Evolutionary conservation across 2,888 invertebrate genomes (phyloP).

Genomic region (Andrena minutula): DNA sequence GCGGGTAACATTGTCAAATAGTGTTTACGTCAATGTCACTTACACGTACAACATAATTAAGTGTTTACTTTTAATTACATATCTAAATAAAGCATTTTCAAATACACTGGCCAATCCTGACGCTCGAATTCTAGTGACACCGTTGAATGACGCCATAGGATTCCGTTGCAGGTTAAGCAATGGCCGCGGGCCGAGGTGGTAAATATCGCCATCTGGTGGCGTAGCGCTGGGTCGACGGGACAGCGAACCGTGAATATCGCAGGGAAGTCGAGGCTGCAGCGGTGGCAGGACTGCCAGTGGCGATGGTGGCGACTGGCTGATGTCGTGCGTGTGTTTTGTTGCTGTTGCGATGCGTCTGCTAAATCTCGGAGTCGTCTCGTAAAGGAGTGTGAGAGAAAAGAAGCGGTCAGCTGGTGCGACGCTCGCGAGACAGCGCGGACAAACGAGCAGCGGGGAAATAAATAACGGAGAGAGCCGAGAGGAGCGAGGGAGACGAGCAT

Average conservation of each 20-base stretch:
- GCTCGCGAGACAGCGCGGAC: constrained; percentile 26
- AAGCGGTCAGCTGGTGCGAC: constrained; percentile 64
- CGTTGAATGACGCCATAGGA: background rate
- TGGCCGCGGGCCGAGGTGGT: background rate
- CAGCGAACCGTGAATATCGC: background rate
- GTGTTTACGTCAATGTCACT: too few species aligned
- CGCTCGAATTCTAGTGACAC: background rate
- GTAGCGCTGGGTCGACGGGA: background rate
- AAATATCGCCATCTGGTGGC: constrained; percentile 40
- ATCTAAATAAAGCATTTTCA: too few species aligned
- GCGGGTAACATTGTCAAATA: too few species aligned
- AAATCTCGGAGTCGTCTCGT: constrained; percentile 64
- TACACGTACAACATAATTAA: too few species aligned
- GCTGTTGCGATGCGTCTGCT: constrained; percentile 71
- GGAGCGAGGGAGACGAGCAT: background rate
- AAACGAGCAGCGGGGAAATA: constrained; percentile 18
- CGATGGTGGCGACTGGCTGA: constrained; percentile 72
- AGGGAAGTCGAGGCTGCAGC: constrained; percentile 50
- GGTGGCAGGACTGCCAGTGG: constrained; percentile 71
- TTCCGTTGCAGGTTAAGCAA: background rate
- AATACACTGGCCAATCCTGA: background rate
- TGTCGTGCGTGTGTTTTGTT: constrained; percentile 70
- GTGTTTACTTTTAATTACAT: too few species aligned
- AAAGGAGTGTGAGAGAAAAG: constrained; percentile 54
- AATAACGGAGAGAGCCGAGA: background rate